Percentiles rank a stretch among this genome's conserved stretches.
Conservation (phyloP, 2,888 invertebrate genomes). For the Cheilosia soror region DNA sequence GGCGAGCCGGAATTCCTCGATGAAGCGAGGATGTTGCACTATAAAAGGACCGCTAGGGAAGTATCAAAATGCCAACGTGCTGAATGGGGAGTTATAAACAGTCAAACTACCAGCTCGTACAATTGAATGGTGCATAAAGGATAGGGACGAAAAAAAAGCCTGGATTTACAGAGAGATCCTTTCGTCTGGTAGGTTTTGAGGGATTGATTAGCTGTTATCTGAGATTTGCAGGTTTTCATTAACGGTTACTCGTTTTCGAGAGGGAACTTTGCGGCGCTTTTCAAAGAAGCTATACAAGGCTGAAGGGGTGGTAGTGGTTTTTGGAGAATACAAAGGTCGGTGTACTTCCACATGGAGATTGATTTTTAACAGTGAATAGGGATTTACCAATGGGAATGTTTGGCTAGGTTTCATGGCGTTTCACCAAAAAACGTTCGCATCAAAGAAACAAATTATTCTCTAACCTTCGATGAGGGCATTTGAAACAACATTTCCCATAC, state of each 20-base stretch:
- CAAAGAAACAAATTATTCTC: no score
- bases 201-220: slow-evolving; percentile 73
- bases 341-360: background rate
- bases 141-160: background rate
- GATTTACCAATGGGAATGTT: no score
- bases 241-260: slow-evolving; percentile 23
- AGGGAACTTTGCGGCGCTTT: background rate
- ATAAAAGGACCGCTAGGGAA: slow-evolving; percentile 38
- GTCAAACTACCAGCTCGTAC: slow-evolving; percentile 1
- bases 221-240: slow-evolving; percentile 71
- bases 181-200: slow-evolving; percentile 28
- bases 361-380: no score
- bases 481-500: no score
- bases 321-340: background rate
- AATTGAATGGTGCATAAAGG: slow-evolving; percentile 9
- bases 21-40: slow-evolving; percentile 52
- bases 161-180: slow-evolving; percentile 32
- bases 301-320: background rate
- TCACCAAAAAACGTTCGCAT: no score
- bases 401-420: no score
- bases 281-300: background rate
- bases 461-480: no score
- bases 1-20: slow-evolving; percentile 53
- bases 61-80: slow-evolving; percentile 24
- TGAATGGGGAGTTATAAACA: slow-evolving; percentile 13